Evolutionary conservation across 2,113 vertebrate species (phyloP).

Genomic region (Oryzias curvinotus): DNA sequence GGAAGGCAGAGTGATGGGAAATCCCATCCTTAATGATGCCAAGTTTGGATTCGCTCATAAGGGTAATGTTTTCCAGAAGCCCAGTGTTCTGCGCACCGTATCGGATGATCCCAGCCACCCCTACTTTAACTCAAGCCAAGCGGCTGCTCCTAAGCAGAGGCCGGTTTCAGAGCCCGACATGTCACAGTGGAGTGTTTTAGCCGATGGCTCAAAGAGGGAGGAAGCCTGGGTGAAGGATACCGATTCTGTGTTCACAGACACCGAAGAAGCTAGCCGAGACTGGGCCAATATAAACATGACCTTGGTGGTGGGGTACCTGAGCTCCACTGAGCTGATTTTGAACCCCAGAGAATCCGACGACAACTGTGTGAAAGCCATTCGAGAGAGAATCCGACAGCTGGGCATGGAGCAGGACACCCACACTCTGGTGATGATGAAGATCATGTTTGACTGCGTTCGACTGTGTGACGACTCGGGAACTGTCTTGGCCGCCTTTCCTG

Average conservation of each 20-base stretch:
- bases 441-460: slow-evolving; percentile 90
- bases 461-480: slow-evolving; percentile 85
- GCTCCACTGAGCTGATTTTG: slow-evolving; percentile 90
- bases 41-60: slow-evolving; percentile 76
- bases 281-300: slow-evolving; percentile 87
- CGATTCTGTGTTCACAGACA: slow-evolving; percentile 78
- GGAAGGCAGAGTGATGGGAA: slow-evolving; percentile 64
- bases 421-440: slow-evolving; percentile 89
- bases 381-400: slow-evolving; percentile 87
- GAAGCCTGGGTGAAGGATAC: slow-evolving; percentile 53
- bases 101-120: slow-evolving; percentile 81
- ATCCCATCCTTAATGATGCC: slow-evolving; percentile 85
- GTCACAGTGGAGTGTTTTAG: slow-evolving; percentile 61
- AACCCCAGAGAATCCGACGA: slow-evolving; percentile 81
- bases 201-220: slow-evolving; percentile 70
- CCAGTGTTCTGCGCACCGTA: slow-evolving; percentile 84
- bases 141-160: slow-evolving; percentile 71
- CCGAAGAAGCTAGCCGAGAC: slow-evolving; percentile 79
- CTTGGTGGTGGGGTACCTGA: slow-evolving; percentile 93
- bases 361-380: slow-evolving; percentile 85
- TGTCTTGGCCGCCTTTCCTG: slow-evolving; percentile 88
- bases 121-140: slow-evolving; percentile 44
- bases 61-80: slow-evolving; percentile 81
- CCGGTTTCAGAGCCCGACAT: slow-evolving; percentile 82
- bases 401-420: slow-evolving; percentile 91